phyloP scores from a whole-genome alignment of 2,888 invertebrate species.

The Frankliniella intonsa region DNA sequence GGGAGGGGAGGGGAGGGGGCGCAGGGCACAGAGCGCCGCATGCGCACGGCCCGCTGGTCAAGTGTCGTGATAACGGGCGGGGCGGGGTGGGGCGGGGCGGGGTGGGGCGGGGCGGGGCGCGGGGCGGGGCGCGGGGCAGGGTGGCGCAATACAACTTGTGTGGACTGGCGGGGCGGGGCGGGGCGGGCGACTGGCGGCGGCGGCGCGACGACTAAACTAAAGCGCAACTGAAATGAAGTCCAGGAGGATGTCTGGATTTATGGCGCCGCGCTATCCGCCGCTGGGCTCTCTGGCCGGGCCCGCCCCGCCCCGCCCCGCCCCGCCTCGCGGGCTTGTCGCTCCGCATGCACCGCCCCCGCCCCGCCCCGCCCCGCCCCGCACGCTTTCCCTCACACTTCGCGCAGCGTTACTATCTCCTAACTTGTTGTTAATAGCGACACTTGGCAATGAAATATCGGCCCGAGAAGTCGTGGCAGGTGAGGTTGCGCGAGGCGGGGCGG shows the following conservation, averaged over 20 bases:
- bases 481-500: background rate
- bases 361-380: background rate
- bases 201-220: constrained; percentile 10
- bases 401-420: constrained; percentile 12
- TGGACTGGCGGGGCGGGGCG: background rate
- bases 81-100: background rate
- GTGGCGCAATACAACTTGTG: constrained; percentile 6
- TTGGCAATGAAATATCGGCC: constrained; percentile 25
- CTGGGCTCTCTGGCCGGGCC: background rate
- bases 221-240: constrained; percentile 19
- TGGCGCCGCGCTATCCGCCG: background rate
- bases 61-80: background rate
- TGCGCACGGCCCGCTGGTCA: too few species aligned
- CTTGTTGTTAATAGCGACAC: constrained; percentile 20
- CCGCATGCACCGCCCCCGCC: background rate
- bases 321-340: background rate
- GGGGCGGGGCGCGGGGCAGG: background rate
- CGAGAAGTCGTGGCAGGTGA: constrained; percentile 18
- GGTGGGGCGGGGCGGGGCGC: background rate
- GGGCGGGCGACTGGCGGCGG: background rate
- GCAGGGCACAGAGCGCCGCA: too few species aligned
- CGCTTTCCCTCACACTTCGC: background rate
- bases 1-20: too few species aligned
- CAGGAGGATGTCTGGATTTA: background rate
- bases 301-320: background rate